Evolutionary conservation across 2,797 vertebrate genomes (phyloP), one percentile per base, ranked within the genome.

Genomic region (Simalia tracyae): DNA sequence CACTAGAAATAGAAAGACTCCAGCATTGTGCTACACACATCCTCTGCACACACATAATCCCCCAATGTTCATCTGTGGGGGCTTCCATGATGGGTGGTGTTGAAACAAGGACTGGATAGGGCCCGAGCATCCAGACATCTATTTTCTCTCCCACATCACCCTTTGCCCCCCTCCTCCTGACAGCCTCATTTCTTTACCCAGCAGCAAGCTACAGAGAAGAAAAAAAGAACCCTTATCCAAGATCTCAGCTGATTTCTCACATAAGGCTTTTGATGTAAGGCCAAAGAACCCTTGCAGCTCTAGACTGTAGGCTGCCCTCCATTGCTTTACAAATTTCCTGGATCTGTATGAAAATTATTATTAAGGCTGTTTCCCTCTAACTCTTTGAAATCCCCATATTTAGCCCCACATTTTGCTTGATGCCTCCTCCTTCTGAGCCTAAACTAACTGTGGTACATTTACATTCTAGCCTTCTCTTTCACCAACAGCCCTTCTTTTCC

Each of bases 1-100:
- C 95, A 76, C 96, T 97, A 90, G 0, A 31, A 56, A 92, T 54
- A 88, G n/a, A 19, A 87, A 64, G 85, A 36, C 46, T 66, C 50
- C 31, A 72, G 89, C 1, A 68, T 22, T 85, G 42, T 60, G 84
- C 14, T 64, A 22, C 7, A 36, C 8, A 57, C 50, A 72, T 3
- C 10, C 8, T 24, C 26, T 26, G 36, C 22, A 42, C 19, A 89
- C 59, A 87, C 31, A 36, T 31, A 11, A 42, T 81, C 36, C 72
- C 72, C 19, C 72, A 42, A 24, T 12, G 76, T 81, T 24, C 4
- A 81, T 46, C 42, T 81, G 24, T 24, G 76, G 76, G 46, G 19
- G 9, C 76, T 5, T 24, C 42, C 76, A 46, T 4, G 36, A 81
- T 11, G 19, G 36, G 46, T 81, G 72, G 24, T 24, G 46, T 10